Evolutionary conservation across 2,113 vertebrate species (phyloP).

Genomic region (Thryonomys swinderianus): DNA sequence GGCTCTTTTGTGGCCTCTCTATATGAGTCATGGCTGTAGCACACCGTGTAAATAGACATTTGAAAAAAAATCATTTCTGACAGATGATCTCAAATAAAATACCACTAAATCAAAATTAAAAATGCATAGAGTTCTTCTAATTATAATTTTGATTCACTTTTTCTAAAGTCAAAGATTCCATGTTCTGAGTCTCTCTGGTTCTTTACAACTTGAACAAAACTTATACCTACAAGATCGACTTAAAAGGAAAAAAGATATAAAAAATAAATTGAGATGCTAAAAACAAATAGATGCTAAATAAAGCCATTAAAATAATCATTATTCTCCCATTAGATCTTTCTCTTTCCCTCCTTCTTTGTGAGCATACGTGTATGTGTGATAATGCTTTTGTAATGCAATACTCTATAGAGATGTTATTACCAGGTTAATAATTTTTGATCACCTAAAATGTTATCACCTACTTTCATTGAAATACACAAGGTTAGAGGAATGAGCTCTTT

Average conservation of each 20-base stretch:
- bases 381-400: neutral
- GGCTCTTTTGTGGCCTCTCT: neutral
- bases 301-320: constrained; percentile 54
- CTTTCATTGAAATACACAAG: constrained; percentile 41
- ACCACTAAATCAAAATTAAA: constrained; percentile 47
- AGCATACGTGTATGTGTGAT: neutral
- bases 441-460: neutral
- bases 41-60: neutral
- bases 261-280: constrained; percentile 57
- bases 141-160: neutral
- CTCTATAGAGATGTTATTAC: neutral
- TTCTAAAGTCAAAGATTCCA: constrained; percentile 6
- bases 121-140: neutral
- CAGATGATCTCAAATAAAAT: constrained; percentile 54
- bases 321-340: constrained; percentile 14
- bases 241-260: constrained; percentile 40
- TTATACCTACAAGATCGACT: constrained; percentile 25
- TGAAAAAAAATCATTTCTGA: constrained; percentile 50
- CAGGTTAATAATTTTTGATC: constrained; percentile 33
- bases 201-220: constrained; percentile 34
- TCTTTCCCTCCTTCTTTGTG: neutral
- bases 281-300: constrained; percentile 58
- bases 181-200: neutral
- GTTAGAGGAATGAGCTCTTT: constrained; percentile 12
- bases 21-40: constrained; percentile 10